phyloP scores from a whole-genome alignment of 2,113 vertebrate species.

The Perca fluviatilis region DNA sequence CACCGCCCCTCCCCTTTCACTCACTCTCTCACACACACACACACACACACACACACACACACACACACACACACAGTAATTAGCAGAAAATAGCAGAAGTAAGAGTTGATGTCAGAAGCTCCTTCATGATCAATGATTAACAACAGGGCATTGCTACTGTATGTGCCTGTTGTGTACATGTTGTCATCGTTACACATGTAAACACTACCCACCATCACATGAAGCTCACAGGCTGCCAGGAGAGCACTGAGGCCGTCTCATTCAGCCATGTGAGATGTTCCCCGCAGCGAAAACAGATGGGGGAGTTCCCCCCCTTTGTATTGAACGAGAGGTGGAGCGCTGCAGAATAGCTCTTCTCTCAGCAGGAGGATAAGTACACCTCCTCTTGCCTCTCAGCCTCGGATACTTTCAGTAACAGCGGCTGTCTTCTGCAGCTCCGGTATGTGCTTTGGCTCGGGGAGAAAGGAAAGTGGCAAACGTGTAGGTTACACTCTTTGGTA shows the following conservation, averaged over 20 bases:
- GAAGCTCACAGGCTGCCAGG: slow-evolving; percentile 20
- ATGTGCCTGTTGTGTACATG: too few relatives aligned
- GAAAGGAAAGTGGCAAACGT: slow-evolving; percentile 6
- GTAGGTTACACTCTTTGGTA: too few relatives aligned
- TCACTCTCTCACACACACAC: too few relatives aligned
- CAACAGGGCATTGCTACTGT: too few relatives aligned
- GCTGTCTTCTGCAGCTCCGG: slow-evolving; percentile 5
- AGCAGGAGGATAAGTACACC: slow-evolving; percentile 42
- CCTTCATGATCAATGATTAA: too few relatives aligned
- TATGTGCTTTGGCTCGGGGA: not conserved
- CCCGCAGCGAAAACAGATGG: slow-evolving; percentile 46
- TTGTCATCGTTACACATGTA: too few relatives aligned
- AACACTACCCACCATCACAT: slow-evolving; percentile 8
- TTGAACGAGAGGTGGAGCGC: slow-evolving; percentile 32
- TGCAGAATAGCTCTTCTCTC: slow-evolving; percentile 25
- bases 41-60: too few relatives aligned
- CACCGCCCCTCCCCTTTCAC: too few relatives aligned
- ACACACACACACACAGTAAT: too few relatives aligned
- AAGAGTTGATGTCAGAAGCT: too few relatives aligned
- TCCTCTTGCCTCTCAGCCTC: slow-evolving; percentile 45
- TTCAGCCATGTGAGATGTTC: slow-evolving; percentile 35
- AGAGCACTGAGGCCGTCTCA: slow-evolving; percentile 23
- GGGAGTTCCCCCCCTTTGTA: slow-evolving; percentile 28
- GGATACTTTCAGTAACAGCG: slow-evolving; percentile 15
- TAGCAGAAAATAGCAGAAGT: too few relatives aligned